Conservation (phyloP, 1,140 invertebrate species). For the Microplitis mediator region DNA sequence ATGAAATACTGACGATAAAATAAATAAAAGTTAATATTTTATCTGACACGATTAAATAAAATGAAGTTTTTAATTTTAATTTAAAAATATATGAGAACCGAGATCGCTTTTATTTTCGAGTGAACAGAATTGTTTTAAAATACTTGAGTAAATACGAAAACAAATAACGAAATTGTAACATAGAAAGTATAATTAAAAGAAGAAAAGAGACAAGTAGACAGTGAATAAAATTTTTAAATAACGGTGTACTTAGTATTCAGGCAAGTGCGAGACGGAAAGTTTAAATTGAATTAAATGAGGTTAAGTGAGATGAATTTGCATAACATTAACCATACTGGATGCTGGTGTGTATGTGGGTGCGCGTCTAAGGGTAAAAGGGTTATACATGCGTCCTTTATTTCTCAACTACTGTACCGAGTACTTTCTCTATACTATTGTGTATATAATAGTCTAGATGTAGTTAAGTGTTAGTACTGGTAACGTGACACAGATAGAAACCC, state of each 20-base stretch:
- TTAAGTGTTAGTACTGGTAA: not conserved
- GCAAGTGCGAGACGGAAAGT: not conserved
- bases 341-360: not conserved
- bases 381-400: not conserved
- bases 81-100: not conserved
- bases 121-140: too few relatives aligned
- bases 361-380: not conserved
- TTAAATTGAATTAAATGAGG: slow-evolving; percentile 20
- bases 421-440: too few relatives aligned
- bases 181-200: not conserved
- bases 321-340: slow-evolving; percentile 1
- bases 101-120: too few relatives aligned
- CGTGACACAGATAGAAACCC: not conserved
- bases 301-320: slow-evolving; percentile 12
- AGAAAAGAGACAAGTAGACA: not conserved
- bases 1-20: not conserved
- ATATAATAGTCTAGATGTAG: too few relatives aligned
- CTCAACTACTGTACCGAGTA: not conserved
- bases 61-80: not conserved
- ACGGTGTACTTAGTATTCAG: not conserved
- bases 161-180: not conserved
- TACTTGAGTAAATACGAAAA: too few relatives aligned
- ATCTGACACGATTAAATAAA: too few relatives aligned
- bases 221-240: not conserved
- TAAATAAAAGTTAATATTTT: too few relatives aligned